Base-by-base conservation (phyloP, 2,888 invertebrate genomes). In the Mythimna lalbum region DNA sequence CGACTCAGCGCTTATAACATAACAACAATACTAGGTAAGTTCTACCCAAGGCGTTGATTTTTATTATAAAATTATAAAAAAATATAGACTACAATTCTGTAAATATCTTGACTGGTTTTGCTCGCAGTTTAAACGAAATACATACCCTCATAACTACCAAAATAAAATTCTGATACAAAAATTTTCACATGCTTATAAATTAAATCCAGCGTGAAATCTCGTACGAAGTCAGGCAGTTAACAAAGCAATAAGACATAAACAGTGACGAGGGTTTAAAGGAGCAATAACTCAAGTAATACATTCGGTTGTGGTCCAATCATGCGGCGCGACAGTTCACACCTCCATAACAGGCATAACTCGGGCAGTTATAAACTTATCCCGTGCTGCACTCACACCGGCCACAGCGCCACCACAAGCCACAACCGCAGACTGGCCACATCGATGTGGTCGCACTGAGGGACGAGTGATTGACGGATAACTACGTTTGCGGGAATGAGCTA, bases 311-410 rank as follows among this genome's bases (percentile, higher is more conserved):
- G 76, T 72, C 83, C 87, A 86, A 86, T 87, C 84, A 82, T 60
- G 76, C 73, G 52, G 63, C 79, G 75, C 76, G 84, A 86, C 80
- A 84, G 84, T 86, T 85, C 86, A 86, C 87, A 85, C 83, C 76
- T 84, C 71, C 57, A 66, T 86, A 84, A 86, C 85, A 84, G 80
- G 73, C 83, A 86, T 85, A 84, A 86, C 83, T 80, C 79, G 71
- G 63, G 57, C 63, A 61, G 23, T 69, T 68, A 39, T 82, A 65
- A 69, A 62, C 19, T 61, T 12, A 55, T 59, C 31, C 43, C 31
- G 19, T 63, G 55, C 59, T 60, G 67, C 31, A 64, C 59, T 63
- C 61, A 49, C 68, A 73, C 47, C 12, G 9, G 10, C 63, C 78
- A 5, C 61, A 47, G 36, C 7, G 10, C 12, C 39, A 9, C 50